Conservation (phyloP, 2,113 vertebrate species). For the Fukomys damarensis region DNA sequence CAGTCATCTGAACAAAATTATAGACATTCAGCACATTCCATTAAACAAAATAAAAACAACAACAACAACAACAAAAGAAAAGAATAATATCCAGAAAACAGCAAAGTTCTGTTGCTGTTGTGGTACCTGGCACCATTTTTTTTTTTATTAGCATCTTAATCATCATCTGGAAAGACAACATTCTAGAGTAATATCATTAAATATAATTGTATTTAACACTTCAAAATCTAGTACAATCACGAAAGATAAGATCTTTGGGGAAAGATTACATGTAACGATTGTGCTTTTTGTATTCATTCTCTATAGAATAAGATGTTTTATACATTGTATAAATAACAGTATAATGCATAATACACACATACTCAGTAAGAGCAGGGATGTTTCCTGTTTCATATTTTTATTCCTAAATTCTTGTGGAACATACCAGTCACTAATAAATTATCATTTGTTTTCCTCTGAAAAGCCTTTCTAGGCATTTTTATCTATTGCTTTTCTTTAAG, state of each 20-base stretch:
- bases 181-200: too few relatives aligned
- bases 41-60: too few relatives aligned
- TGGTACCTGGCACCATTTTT: too few relatives aligned
- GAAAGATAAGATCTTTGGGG: background rate
- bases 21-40: too few relatives aligned
- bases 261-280: background rate
- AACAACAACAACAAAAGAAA: too few relatives aligned
- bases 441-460: background rate
- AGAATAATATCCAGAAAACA: too few relatives aligned
- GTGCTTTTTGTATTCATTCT: background rate
- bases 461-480: background rate
- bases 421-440: background rate
- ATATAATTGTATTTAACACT: conserved; percentile 18
- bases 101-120: too few relatives aligned
- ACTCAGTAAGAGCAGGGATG: background rate
- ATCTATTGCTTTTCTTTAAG: background rate
- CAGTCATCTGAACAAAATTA: too few relatives aligned
- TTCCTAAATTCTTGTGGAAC: background rate
- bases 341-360: background rate
- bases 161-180: too few relatives aligned
- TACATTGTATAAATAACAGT: background rate
- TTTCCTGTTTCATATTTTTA: background rate
- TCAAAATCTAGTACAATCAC: background rate
- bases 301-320: background rate
- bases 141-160: too few relatives aligned